Base-by-base conservation (phyloP, 1,140 invertebrate species). In the Drosophila guanche region DNA sequence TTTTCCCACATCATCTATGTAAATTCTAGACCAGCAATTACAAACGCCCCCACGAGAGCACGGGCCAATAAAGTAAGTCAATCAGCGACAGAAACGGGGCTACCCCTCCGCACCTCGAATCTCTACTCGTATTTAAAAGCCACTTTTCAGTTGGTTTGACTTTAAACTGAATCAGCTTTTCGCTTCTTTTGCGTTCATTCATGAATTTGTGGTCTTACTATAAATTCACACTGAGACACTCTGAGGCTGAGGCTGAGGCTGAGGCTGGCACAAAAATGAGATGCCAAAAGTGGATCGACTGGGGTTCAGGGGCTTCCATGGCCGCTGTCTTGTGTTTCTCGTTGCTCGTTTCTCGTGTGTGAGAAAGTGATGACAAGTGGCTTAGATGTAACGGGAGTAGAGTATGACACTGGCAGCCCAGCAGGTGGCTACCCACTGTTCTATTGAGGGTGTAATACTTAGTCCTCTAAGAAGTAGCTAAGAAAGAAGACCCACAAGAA, bases 371-470 rank as follows among this genome's bases (percentile, higher is more conserved):
- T 56, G 57, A 51, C 71, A 63, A 61, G 46, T 66, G 73, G 76
- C 68, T 79, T 51, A 76, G 37, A 42, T 66, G 71, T 65, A 75
- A 75, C 14, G 61, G 41, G 60, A 65, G 69, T 73, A 56, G 48
- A 29, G 48, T 45, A 27, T 55, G 53, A 55, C 53, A 57, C 55
- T 46, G 14, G 27, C 23, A 12, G 20, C 20, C 3, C 6, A 57
- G 52, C 53, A 48, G 69, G 69, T 73, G 69, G 29, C 66, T 58
- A 75, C 54, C 51, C 37, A 59, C 7, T 75, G 72, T 75, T 37
- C 40, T 59, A 70, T 80, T 73, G 72, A 86, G 86, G 80, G 77
- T 67, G 58, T 79, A 61, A 46, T 45, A 40, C 45, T 63, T 48
- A 56, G 63, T 51, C 52, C 25, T 46, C 59, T 62, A 59, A 70